Base-by-base conservation (phyloP, 1,140 invertebrate genomes). In the Meteorus sp. region DNA sequence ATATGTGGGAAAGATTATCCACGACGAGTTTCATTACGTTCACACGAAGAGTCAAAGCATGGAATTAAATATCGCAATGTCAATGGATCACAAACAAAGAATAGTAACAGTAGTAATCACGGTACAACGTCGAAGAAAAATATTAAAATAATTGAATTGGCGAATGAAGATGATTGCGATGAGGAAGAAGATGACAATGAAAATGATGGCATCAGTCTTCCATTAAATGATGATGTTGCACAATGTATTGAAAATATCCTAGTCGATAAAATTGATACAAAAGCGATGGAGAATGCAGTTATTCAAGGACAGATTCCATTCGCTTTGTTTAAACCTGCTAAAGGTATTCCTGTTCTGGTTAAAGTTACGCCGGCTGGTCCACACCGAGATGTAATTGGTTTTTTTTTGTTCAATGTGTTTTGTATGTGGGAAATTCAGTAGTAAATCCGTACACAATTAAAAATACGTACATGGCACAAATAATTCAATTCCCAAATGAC, bases 341-440 rank as follows among this genome's bases (percentile, higher is more conserved):
- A 81, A 57, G 83, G 84, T 43, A 82, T 83, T 64, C 84, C 85
- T 6, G 80, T 86, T n/a, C 74, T 86, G 8, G 84, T 86, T n/a
- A 84, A 85, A 65, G 79, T 86, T 37, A 69, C 81, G 25, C 70
- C 80, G 9, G 80, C 77, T 27, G 73, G 73, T 20, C 74, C 64
- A 48, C 69, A 81, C 37, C 85, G 84, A 70, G 81, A 85, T 60
- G 83, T 84, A 73, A 75, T 52, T 63, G 45, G 59, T 37, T 17
- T 47, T 43, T 29, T 33, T 15, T 54, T 37, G 11, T 54, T 44
- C 9, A 35, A 53, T 6, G 15, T 20, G 5, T 35, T 17, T 7
- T n/a, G n/a, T n/a, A n/a, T n/a, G n/a, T n/a, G n/a, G n/a, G n/a
- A n/a, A n/a, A n/a, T n/a, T n/a, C n/a, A n/a, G n/a, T n/a, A n/a